Evolutionary conservation across 2,888 invertebrate genomes (phyloP).

Genomic region (Invenusta paracnida): DNA sequence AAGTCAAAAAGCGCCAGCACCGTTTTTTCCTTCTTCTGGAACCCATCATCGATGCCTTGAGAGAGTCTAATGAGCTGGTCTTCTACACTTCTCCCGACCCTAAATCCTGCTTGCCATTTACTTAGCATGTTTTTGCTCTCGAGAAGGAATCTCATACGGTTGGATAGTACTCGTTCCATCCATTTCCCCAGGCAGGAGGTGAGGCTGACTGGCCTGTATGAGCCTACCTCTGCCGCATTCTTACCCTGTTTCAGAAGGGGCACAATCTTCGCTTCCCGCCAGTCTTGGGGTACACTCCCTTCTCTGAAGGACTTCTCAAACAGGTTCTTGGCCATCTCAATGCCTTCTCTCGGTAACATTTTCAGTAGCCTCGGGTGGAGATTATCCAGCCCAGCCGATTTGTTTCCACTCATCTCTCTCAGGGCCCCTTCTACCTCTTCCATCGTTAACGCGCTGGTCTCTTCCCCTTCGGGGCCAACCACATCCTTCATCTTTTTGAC

Average conservation of each 20-base stretch:
- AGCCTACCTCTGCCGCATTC: background rate
- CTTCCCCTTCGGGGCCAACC: too few species aligned
- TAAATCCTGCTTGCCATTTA: too few species aligned
- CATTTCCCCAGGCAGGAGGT: background rate
- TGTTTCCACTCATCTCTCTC: too few species aligned
- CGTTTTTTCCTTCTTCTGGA: too few species aligned
- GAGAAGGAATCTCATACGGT: background rate
- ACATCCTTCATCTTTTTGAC: too few species aligned
- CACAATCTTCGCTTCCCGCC: background rate
- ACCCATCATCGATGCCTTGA: background rate
- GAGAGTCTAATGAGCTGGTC: background rate
- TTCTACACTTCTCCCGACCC: background rate
- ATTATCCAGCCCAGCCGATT: too few species aligned
- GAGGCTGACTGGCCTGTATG: background rate
- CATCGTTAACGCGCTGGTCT: too few species aligned
- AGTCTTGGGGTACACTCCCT: background rate
- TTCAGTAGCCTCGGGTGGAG: too few species aligned
- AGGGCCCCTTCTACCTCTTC: too few species aligned
- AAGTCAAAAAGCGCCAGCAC: too few species aligned
- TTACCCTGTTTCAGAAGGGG: background rate
- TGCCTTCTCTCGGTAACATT: too few species aligned
- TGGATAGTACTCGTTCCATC: background rate
- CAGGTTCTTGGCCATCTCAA: too few species aligned
- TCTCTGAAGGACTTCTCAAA: background rate
- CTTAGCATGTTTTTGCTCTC: background rate